Percentiles rank a stretch among this genome's conserved stretches.
Conservation (phyloP, 2,797 vertebrate species). For the Platyrinchus mystaceus region DNA sequence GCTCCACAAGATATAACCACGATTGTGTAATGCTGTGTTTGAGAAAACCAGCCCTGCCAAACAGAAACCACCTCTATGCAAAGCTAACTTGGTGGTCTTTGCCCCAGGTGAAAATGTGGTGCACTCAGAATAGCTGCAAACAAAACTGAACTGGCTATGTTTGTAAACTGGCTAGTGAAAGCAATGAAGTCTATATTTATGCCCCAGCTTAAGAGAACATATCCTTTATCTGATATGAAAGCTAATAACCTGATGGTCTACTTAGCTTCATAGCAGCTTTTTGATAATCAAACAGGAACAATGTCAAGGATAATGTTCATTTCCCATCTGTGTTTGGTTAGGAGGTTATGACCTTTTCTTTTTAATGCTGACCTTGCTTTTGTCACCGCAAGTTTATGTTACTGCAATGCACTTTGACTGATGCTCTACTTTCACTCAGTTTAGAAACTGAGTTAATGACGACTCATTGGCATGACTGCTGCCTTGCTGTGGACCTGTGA, state of each 20-base stretch:
- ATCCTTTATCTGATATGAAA: slow-evolving; percentile 11
- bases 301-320: slow-evolving; percentile 11
- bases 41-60: background rate
- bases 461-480: slow-evolving; percentile 31
- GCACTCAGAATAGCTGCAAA: background rate
- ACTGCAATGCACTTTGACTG: slow-evolving; percentile 65
- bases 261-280: slow-evolving; percentile 7
- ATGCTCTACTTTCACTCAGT: slow-evolving; percentile 57
- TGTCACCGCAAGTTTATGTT: slow-evolving; percentile 53
- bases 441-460: slow-evolving; percentile 51
- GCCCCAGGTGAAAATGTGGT: background rate
- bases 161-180: background rate
- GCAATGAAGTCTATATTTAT: background rate
- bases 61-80: background rate
- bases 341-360: slow-evolving; percentile 53
- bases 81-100: background rate
- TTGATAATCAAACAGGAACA: slow-evolving; percentile 43
- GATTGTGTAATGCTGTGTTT: background rate
- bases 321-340: slow-evolving; percentile 55
- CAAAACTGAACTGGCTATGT: background rate
- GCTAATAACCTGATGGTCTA: slow-evolving; percentile 49
- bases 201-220: background rate
- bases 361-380: slow-evolving; percentile 56
- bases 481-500: slow-evolving; percentile 47
- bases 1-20: background rate